phyloP scores from a whole-genome alignment of 2,888 invertebrate genomes.

The Periphyllus acericola region DNA sequence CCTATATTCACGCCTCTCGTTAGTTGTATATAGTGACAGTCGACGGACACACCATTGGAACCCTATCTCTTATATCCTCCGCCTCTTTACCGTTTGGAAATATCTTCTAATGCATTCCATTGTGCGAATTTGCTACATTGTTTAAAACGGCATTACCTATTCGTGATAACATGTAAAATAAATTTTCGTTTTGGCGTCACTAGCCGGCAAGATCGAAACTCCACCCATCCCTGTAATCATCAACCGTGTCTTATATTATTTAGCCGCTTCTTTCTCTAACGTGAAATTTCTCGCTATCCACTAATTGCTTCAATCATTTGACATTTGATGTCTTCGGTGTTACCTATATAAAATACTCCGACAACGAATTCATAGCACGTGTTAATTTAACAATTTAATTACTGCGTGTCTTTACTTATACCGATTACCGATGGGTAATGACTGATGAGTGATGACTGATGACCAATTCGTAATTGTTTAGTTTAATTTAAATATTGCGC shows the following conservation, averaged over 20 bases:
- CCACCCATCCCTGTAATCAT: not conserved
- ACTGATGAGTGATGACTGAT: too few species aligned
- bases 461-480: not conserved
- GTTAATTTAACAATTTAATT: not conserved
- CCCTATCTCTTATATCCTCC: not conserved
- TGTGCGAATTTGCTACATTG: conserved; percentile 3
- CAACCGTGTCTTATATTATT: not conserved
- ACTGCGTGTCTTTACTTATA: not conserved
- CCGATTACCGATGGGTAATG: not conserved
- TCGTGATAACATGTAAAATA: not conserved
- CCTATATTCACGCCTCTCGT: not conserved
- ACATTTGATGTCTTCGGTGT: not conserved
- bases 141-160: not conserved
- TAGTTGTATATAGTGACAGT: not conserved
- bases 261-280: not conserved
- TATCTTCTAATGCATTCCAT: conserved; percentile 26
- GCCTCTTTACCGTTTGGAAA: not conserved
- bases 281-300: not conserved
- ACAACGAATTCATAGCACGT: not conserved
- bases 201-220: not conserved
- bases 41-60: not conserved
- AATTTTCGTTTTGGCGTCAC: not conserved
- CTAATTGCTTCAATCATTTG: conserved; percentile 15
- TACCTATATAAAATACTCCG: not conserved
- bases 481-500: not conserved